Conservation (phyloP, 2,888 invertebrate species). For the Ennomos quercinarius region DNA sequence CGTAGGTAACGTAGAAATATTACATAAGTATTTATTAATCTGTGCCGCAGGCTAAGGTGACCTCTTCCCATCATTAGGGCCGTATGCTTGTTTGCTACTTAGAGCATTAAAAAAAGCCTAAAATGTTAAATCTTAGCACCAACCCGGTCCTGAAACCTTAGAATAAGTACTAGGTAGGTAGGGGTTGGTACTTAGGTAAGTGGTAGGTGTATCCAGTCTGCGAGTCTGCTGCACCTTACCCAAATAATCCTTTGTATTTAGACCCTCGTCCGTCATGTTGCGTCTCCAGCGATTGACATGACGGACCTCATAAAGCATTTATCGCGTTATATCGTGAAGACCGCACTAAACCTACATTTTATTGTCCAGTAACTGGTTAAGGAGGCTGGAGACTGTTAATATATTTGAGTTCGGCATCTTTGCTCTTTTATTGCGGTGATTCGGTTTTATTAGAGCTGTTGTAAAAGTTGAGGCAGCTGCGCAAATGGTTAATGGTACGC, state of each 20-base stretch:
- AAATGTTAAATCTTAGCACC: too few relatives aligned
- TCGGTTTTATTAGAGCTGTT: constrained; percentile 12
- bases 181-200: too few relatives aligned
- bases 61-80: too few relatives aligned
- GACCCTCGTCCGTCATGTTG: constrained; percentile 20
- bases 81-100: too few relatives aligned
- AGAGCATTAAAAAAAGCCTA: too few relatives aligned
- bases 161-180: too few relatives aligned
- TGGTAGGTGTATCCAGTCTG: too few relatives aligned
- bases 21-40: too few relatives aligned
- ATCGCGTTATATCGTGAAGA: constrained; percentile 45
- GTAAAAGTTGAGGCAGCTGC: constrained; percentile 3
- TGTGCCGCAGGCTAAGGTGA: too few relatives aligned
- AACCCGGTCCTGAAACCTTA: too few relatives aligned
- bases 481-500: background rate
- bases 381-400: constrained; percentile 21
- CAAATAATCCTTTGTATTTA: constrained; percentile 4
- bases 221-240: too few relatives aligned
- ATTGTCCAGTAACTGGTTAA: constrained; percentile 30
- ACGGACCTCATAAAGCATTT: constrained; percentile 49
- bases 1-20: too few relatives aligned
- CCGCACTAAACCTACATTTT: constrained; percentile 40
- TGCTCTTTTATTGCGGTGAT: constrained; percentile 14
- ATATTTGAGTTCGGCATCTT: constrained; percentile 11
- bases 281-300: constrained; percentile 35